Evolutionary conservation across 2,888 invertebrate genomes (phyloP).

Genomic region (Acanthosepion lycidas): DNA sequence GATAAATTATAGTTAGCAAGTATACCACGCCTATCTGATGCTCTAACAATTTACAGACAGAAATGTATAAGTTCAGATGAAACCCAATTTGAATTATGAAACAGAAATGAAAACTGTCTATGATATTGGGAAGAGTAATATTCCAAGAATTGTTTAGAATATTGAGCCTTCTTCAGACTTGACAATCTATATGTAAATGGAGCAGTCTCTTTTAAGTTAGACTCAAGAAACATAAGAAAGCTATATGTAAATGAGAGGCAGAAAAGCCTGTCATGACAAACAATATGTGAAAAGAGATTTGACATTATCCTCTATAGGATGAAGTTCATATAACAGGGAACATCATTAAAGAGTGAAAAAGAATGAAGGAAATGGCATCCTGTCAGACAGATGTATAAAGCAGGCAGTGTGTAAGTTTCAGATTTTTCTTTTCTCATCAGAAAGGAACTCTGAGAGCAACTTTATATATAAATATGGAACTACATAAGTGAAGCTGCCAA

Average conservation of each 20-base stretch:
- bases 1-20: no score
- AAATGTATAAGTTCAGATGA: no score
- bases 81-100: no score
- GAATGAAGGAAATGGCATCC: not conserved
- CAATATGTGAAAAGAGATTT: not conserved
- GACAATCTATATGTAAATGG: not conserved
- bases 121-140: not conserved
- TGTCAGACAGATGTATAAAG: not conserved
- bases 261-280: not conserved
- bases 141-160: not conserved
- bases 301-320: not conserved
- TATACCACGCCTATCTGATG: no score
- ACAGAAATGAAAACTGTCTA: no score
- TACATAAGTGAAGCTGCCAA: no score
- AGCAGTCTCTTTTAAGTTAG: not conserved
- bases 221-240: not conserved
- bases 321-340: not conserved
- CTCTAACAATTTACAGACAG: no score
- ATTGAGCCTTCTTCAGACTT: not conserved
- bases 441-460: no score
- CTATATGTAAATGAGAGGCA: not conserved
- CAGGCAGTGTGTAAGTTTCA: no score
- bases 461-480: no score
- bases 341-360: not conserved
- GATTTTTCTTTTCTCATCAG: no score